Evolutionary conservation across 2,797 vertebrate genomes (phyloP).

Genomic region (Kryptopterus vitreolus): DNA sequence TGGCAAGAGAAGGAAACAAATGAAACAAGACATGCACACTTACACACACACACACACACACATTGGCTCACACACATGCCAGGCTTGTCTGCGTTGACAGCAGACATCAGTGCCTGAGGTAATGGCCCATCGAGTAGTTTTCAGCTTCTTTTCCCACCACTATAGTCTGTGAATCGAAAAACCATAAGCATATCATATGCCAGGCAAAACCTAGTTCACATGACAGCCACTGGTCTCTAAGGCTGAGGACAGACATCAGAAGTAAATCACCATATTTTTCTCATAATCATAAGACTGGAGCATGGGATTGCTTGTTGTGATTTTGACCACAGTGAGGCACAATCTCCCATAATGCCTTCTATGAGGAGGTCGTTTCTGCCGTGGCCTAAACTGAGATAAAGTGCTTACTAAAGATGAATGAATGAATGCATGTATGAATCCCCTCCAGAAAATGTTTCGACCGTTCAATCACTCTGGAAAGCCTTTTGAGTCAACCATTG

Average conservation of each 20-base stretch:
- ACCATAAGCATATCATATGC: neutral
- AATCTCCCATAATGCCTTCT: neutral
- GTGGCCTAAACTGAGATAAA: neutral
- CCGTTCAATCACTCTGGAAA: neutral
- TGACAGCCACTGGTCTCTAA: neutral
- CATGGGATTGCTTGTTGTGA: neutral
- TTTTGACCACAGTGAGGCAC: neutral
- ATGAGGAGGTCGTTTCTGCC: too few species aligned
- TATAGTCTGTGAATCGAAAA: neutral
- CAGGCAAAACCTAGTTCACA: neutral
- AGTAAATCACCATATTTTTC: neutral
- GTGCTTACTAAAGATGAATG: neutral
- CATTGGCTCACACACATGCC: slow-evolving; percentile 22
- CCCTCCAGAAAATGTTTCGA: neutral
- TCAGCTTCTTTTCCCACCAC: neutral
- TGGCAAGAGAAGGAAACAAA: slow-evolving; percentile 43
- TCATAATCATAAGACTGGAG: neutral
- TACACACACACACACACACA: slow-evolving; percentile 19
- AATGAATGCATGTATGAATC: neutral
- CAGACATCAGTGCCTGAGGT: neutral
- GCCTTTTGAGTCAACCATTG: neutral
- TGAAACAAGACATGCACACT: slow-evolving; percentile 37
- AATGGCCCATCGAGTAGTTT: neutral
- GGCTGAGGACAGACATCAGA: neutral
- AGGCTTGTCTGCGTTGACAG: slow-evolving; percentile 15